Evolutionary conservation across 2,888 invertebrate genomes (phyloP), one percentile per base, ranked within the genome.

Genomic region (Drosophila nr. perissopoda): DNA sequence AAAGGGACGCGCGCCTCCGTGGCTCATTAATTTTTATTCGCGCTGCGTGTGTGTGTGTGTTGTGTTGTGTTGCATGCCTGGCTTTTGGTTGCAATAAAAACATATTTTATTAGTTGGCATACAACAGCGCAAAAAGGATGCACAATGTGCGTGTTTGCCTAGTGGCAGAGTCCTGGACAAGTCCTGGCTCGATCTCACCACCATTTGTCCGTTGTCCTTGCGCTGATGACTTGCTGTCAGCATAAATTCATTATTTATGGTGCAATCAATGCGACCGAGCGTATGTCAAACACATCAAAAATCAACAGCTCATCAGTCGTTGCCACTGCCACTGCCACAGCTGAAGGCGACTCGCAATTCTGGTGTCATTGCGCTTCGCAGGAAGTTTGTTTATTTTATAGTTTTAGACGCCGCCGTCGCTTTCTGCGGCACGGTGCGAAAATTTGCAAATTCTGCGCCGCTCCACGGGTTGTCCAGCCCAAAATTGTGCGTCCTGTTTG

Each of bases 231-330:
- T 92, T 91, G 87, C 91, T 92, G 92, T 92, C 92, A 91, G 87
- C 92, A 92, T 92, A 92, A 92, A 92, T 92, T 90, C 90, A 86
- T 92, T 91, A 92, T 92, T 92, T 92, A 92, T 92, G 92, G 87
- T 73, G 92, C 92, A 92, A 92, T 92, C 92, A 93, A 93, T 93
- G 92, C 77, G 87, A 73, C 80, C 86, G 92, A 92, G 90, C 93
- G 93, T 92, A 93, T 92, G 93, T 93, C 93, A 93, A 92, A 91
- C 91, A 91, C 93, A 93, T 93, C 93, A 93, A 93, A 92, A 83
- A 82, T 91, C 81, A 84, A 81, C 83, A 81, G 83, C 82, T 84
- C 82, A 87, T 87, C 85, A 83, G 78, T 73, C 64, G 45, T 33
- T 42, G 59, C 29, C 45, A 45, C 45, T 42, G 42, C 49, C n/a